Conservation (phyloP, 2,113 vertebrate species). For the Arenaria interpres region DNA sequence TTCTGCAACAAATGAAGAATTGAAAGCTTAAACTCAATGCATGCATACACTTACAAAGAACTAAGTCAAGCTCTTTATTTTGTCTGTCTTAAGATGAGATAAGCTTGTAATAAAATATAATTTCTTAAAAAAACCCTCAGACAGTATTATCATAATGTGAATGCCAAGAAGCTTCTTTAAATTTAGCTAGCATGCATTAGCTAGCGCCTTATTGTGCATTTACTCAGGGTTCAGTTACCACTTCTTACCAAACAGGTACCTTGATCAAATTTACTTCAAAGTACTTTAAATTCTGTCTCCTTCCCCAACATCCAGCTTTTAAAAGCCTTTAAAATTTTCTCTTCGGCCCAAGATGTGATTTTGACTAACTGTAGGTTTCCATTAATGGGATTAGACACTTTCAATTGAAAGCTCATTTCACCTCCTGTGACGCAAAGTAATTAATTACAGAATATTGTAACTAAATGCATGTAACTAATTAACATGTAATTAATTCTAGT, state of each 20-base stretch:
- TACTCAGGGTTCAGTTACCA: not conserved
- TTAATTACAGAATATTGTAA: not conserved
- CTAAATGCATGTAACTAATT: not conserved
- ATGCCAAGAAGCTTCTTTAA: not conserved
- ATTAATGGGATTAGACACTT: not conserved
- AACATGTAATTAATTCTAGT: not conserved
- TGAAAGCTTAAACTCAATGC: not conserved
- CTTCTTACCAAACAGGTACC: not conserved
- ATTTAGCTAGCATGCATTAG: not conserved
- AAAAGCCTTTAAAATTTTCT: not conserved
- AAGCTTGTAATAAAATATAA: not conserved
- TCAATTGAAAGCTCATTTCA: not conserved
- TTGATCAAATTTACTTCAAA: slow-evolving; percentile 13
- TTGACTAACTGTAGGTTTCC: not conserved
- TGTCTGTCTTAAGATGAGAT: not conserved
- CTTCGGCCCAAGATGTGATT: not conserved
- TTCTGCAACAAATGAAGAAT: slow-evolving; percentile 72
- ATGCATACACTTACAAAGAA: not conserved
- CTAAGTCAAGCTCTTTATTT: not conserved
- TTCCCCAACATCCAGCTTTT: not conserved
- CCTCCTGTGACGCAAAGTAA: not conserved
- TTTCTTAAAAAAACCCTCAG: not conserved
- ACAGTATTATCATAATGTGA: not conserved
- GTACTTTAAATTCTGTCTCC: not conserved
- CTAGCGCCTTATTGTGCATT: not conserved